A percentile compares a stretch with the other conserved stretches of the same genome.
Evolutionary conservation across 2,888 invertebrate genomes (phyloP).

Genomic region (Hyppa rectilinea): DNA sequence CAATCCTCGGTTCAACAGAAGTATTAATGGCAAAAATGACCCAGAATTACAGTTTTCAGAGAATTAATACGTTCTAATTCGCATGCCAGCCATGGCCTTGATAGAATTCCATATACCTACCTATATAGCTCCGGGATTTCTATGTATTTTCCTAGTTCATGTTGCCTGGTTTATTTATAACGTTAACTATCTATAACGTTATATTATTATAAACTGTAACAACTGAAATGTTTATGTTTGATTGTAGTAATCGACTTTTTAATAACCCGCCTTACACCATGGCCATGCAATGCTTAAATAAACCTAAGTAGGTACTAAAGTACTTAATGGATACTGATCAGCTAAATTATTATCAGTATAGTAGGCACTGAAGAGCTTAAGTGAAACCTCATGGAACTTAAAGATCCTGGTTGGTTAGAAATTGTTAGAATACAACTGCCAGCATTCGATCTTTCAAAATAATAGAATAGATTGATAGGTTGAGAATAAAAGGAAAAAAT

Average conservation of each 20-base stretch:
- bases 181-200: neutral
- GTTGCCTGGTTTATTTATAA: neutral
- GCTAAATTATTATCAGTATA: neutral
- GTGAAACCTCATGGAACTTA: too few species aligned
- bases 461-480: too few species aligned
- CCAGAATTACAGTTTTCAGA: constrained; percentile 23
- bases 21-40: neutral
- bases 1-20: constrained; percentile 19
- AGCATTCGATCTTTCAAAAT: too few species aligned
- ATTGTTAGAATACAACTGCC: too few species aligned
- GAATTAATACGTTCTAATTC: constrained; percentile 3
- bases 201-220: neutral
- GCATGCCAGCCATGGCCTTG: constrained; percentile 18
- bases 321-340: neutral
- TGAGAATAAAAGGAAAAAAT: too few species aligned
- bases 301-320: neutral
- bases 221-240: neutral
- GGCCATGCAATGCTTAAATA: neutral
- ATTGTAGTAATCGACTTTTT: neutral
- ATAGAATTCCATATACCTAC: constrained; percentile 7
- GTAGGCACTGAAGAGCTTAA: too few species aligned
- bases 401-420: too few species aligned
- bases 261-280: too few species aligned
- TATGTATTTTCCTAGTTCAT: constrained; percentile 3
- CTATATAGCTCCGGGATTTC: neutral